A percentile compares a stretch with the other conserved stretches of the same genome.
Evolutionary conservation across 2,888 invertebrate genomes (phyloP).

Genomic region (Criorhina ranunculi): DNA sequence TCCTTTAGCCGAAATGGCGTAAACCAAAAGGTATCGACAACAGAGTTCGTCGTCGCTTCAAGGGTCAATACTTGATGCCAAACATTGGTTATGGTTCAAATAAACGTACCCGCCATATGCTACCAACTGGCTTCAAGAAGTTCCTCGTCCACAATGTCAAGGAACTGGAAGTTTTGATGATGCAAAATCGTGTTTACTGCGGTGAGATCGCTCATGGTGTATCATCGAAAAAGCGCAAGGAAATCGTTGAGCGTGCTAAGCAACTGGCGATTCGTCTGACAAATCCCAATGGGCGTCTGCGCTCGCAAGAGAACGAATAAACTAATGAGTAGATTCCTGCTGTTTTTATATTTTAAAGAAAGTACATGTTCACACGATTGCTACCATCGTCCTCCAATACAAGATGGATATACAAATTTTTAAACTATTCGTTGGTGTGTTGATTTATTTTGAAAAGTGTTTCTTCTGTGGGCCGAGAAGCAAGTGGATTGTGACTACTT

Average conservation of each 20-base stretch:
- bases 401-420: constrained; percentile 56
- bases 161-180: constrained; percentile 98
- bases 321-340: constrained; percentile 80
- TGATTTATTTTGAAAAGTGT: neutral
- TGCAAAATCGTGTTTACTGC: constrained; percentile 99
- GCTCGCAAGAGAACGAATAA: constrained; percentile 99
- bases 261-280: constrained; percentile 98
- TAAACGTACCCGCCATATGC: constrained; percentile 97
- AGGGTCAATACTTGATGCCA: constrained; percentile 99
- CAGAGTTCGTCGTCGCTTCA: constrained; percentile 99
- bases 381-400: constrained; percentile 48
- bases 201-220: constrained; percentile 99
- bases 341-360: constrained; percentile 77
- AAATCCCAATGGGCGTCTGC: constrained; percentile 97
- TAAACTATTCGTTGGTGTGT: constrained; percentile 19
- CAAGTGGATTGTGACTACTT: neutral
- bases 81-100: constrained; percentile 99
- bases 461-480: neutral
- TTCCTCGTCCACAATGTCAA: constrained; percentile 95
- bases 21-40: constrained; percentile 99
- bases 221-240: constrained; percentile 98
- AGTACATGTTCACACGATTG: constrained; percentile 42
- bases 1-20: constrained; percentile 96
- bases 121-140: constrained; percentile 99
- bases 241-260: constrained; percentile 98